Evolutionary conservation across 2,113 vertebrate genomes (phyloP).

Genomic region (Cervus canadensis): DNA sequence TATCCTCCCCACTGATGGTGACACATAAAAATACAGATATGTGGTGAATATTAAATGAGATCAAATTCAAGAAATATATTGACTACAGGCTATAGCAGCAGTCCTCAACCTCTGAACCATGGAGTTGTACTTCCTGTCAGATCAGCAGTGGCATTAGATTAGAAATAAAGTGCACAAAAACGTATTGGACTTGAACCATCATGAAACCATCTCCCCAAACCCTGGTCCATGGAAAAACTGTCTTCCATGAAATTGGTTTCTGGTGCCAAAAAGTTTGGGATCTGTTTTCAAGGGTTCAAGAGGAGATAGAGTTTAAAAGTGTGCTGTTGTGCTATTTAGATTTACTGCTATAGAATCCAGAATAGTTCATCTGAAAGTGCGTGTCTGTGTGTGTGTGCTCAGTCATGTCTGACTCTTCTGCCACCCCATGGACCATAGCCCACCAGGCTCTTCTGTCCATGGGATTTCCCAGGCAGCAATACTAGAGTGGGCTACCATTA

Average conservation of each 20-base stretch:
- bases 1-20: accelerated
- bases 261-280: background rate
- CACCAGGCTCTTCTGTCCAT: background rate
- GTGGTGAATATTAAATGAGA: background rate
- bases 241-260: background rate
- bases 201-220: background rate
- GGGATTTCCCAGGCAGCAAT: background rate
- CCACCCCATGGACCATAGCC: background rate
- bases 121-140: background rate
- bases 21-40: background rate
- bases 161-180: background rate
- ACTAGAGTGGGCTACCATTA: background rate
- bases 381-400: background rate
- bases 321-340: background rate
- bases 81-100: background rate
- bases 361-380: background rate
- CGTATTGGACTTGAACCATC: accelerated
- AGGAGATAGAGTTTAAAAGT: background rate
- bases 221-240: background rate
- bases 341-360: background rate
- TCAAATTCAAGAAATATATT: background rate
- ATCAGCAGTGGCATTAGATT: background rate
- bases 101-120: background rate
- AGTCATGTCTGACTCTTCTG: background rate
- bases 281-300: background rate